Evolutionary conservation across 2,113 vertebrate genomes (phyloP), one percentile per base, ranked within the genome.

Genomic region (Pardalotus punctatus): DNA sequence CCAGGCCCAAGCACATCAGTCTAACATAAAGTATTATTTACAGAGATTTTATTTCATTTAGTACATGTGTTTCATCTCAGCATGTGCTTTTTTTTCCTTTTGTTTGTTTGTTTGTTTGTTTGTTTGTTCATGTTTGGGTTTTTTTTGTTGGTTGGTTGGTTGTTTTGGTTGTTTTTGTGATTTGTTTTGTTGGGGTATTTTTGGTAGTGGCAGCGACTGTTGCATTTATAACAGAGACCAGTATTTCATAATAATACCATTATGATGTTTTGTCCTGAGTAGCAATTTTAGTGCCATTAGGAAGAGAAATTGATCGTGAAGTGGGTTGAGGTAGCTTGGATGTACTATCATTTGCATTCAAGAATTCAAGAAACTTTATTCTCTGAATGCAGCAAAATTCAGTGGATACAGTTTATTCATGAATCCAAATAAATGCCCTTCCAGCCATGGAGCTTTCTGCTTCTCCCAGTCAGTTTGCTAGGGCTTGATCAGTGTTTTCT

Each of bases 21-120:
- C 72, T 95, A 83, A 71, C 35, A 85, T 82, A 88, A 88, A 91
- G 47, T 57, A 86, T 92, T 96, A 88, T 96, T 95, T 94, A 81
- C 83, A 92, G 81, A 93, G n/a, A 53, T 2, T 8, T 7, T 96
- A 40, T 80, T 96, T 95, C 42, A 36, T 86, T 93, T 90, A 73
- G 43, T 50, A 45, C 13, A 38, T 35, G 64, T 60, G 24, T 23
- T 93, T 86, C 54, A 66, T 76, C 80, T 87, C 47, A 86, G 20
- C 35, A 43, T 6, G 35, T 42, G 4, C 1, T 48, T 77, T 60
- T 66, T 3, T 25, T 42, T 50, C 14, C 12, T 21, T 45, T 20
- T 17, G 4, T 3, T 16, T 4, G 35, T 58, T 62, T 60, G 4
- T 42, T 60, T 54, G 53, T 54, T 54, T 31, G 53, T 12, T 21